A percentile compares a stretch with the other conserved stretches of the same genome.
phyloP scores from a whole-genome alignment of 2,888 invertebrate genomes.

The Leptodirus hochenwartii region DNA sequence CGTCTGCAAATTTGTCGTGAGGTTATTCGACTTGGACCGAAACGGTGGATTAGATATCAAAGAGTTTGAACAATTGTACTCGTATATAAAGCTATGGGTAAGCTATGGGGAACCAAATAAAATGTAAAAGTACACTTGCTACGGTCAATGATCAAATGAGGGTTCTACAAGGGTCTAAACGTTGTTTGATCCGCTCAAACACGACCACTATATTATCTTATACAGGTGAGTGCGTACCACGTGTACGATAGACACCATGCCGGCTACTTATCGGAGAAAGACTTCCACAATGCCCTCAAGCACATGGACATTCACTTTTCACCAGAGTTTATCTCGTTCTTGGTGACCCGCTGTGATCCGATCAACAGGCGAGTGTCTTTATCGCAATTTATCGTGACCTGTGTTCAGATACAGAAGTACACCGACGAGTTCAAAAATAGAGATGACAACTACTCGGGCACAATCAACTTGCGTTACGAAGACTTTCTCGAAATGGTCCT shows the following conservation, averaged over 20 bases:
- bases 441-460: constrained; percentile 20
- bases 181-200: too few species aligned
- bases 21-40: constrained; percentile 22
- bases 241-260: constrained; percentile 18
- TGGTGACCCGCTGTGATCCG: constrained; percentile 19
- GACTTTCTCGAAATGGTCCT: constrained; percentile 18
- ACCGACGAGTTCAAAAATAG: constrained; percentile 24
- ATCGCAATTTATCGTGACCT: constrained; percentile 24
- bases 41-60: constrained; percentile 22
- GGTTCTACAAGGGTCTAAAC: too few species aligned
- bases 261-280: constrained; percentile 20
- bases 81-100: constrained; percentile 22
- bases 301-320: constrained; percentile 22
- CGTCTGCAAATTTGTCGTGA: constrained; percentile 23
- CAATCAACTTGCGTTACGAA: constrained; percentile 22
- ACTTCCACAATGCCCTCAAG: constrained; percentile 19
- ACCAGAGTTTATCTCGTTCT: constrained; percentile 20
- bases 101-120: too few species aligned
- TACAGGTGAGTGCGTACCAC: constrained; percentile 23
- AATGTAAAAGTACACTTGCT: too few species aligned
- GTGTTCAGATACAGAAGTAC: constrained; percentile 25
- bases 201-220: too few species aligned
- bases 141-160: too few species aligned
- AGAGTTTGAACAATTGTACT: constrained; percentile 23
- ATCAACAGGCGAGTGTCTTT: constrained; percentile 19